Evolutionary conservation across 2,113 vertebrate genomes (phyloP), one percentile per base, ranked within the genome.

Genomic region (Guaruba guarouba): DNA sequence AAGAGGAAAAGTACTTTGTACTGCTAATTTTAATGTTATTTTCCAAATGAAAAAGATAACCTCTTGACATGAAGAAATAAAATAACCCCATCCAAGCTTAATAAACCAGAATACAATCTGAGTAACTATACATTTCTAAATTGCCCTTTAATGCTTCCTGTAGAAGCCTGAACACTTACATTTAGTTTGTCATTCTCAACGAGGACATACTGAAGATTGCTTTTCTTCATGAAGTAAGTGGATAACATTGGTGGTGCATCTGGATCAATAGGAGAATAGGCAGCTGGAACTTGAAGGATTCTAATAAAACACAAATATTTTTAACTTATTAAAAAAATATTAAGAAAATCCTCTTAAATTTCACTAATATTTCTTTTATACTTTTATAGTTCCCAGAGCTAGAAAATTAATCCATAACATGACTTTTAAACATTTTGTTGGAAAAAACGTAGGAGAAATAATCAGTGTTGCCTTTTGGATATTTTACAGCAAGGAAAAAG

Each of bases 221-320:
- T 99, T 75, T 94, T 98, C 71, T 92, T 97, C 94, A 99, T 98
- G 80, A 99, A 98, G 81, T 98, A 91, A 55, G 97, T 54, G 23
- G 98, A 98, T 74, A 99, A 91, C 8, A 84, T 49, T 69, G 98
- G 97, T 55, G 98, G 98, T 70, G 96, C 97, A 69, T 98, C 98
- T 75, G 99, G 99, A 96, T 99, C 99, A 92, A 99, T 22, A 19
- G 99, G 99, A 24, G 97, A 98, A 96, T 99, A 99, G 2, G 99
- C 99, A 94, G 99, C 98, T 51, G 98, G 98, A 52, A 98, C 94
- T 78, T 99, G 98, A 49, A 99, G 98, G 93, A 99, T 99, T 86
- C 99, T 99, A 96, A 44, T 16, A 68, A 97, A 91, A 89, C 10
- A 96, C 39, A 96, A 82, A 52, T 44, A 13, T 27, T 92, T 43